Evolutionary conservation across 2,888 invertebrate genomes (phyloP), one percentile per base, ranked within the genome.

Genomic region (Brenthis ino): DNA sequence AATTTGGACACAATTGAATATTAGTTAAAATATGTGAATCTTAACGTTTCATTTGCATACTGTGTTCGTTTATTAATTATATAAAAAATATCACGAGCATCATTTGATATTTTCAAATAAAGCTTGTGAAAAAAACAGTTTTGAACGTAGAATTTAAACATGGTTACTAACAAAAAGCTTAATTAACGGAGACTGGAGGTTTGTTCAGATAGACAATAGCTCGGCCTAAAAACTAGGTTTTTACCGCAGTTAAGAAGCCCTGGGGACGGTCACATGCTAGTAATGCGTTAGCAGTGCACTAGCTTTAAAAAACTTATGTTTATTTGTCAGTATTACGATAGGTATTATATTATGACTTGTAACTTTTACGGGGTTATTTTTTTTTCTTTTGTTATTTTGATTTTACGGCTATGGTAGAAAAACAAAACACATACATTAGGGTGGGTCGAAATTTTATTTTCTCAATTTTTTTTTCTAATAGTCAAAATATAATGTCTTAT

Each of bases 131-230:
- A 57, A 57, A 58, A 67, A 69, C 64, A 67, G 60, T 67, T 71
- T 71, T 69, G 57, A 70, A 71, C 64, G 60, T 73, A 70, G 69
- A 74, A 68, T 70, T 75, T 72, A 73, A 74, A 75, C 74, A 74
- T 74, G 72, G 74, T 72, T 69, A 72, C 68, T 71, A 66, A 69
- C 74, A 74, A 75, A 75, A 75, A 75, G 72, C 72, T 71, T 75
- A 74, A 74, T 75, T 75, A 75, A 72, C 68, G 70, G 69, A 57
- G 67, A 69, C 61, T 70, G 67, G 57, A 68, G 66, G 72, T 72
- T 63, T 72, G 70, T 70, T 72, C 68, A 43, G 64, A 70, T 61
- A 72, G 72, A 72, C 72, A 72, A 70, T 72, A 54, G 70, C 57
- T 64, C 68, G 70, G 72, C 68, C 64, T 70, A 61, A 72, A 72